Conservation (phyloP, 64 coral and sea anemone genomes). For the Stichodactyla helianthus region DNA sequence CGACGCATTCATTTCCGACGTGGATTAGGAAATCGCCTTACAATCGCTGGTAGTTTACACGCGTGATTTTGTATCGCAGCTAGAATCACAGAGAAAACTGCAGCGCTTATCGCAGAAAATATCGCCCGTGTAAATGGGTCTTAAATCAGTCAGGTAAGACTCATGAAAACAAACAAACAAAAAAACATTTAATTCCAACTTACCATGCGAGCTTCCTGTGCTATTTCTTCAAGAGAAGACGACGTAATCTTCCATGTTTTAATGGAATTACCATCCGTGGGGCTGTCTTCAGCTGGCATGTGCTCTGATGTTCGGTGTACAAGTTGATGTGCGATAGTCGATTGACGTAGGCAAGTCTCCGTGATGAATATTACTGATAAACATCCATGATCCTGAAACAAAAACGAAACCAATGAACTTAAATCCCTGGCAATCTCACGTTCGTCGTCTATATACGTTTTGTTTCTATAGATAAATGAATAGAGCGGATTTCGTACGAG, state of each 20-base stretch:
- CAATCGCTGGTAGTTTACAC: too few relatives aligned
- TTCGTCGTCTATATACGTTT: too few relatives aligned
- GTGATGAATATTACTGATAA: conserved; percentile 63
- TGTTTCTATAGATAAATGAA: too few relatives aligned
- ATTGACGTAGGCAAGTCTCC: conserved; percentile 36
- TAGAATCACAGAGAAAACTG: too few relatives aligned
- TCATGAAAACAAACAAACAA: too few relatives aligned
- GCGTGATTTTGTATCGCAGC: too few relatives aligned
- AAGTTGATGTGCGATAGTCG: conserved; percentile 21
- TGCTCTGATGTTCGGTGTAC: conserved; percentile 20
- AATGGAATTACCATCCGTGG: not conserved
- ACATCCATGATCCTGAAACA: conserved; percentile 53
- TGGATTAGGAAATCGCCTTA: too few relatives aligned
- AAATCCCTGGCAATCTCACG: not conserved
- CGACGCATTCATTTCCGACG: too few relatives aligned
- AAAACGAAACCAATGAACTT: not conserved
- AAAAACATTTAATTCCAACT: not conserved
- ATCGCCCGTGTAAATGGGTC: too few relatives aligned
- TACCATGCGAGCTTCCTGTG: conserved; percentile 4
- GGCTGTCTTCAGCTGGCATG: not conserved
- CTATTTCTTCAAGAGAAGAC: conserved; percentile 35
- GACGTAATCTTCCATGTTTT: conserved; percentile 9
- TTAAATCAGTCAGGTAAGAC: too few relatives aligned
- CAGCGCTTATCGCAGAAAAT: too few relatives aligned
- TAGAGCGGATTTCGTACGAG: too few relatives aligned